phyloP scores from a whole-genome alignment of 2,113 vertebrate genomes.

The Cervus canadensis region DNA sequence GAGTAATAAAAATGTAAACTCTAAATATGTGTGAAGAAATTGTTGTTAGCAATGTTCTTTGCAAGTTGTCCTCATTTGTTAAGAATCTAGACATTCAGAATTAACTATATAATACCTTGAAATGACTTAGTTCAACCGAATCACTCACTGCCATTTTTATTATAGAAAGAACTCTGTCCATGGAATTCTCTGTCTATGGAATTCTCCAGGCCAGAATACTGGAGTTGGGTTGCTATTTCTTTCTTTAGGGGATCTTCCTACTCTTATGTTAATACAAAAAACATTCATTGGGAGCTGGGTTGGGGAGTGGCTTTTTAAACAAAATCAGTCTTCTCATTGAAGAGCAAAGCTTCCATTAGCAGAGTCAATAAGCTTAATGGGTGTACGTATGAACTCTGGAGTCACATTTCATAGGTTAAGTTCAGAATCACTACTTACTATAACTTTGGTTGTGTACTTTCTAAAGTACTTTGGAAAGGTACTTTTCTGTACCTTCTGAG shows the following conservation, averaged over 20 bases:
- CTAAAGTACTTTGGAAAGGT: neutral
- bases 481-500: neutral
- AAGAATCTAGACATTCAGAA: neutral
- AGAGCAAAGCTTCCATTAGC: neutral
- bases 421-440: neutral
- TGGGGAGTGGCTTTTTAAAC: neutral
- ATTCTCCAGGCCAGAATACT: neutral
- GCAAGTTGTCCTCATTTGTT: neutral
- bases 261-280: neutral
- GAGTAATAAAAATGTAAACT: neutral
- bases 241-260: neutral
- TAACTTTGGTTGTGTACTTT: neutral
- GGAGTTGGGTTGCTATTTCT: neutral
- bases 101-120: neutral
- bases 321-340: neutral
- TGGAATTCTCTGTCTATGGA: neutral
- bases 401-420: neutral
- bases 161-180: neutral
- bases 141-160: neutral
- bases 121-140: neutral
- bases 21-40: neutral
- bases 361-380: neutral
- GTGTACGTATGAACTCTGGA: neutral
- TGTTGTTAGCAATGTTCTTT: neutral
- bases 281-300: neutral